Evolutionary conservation across 2,888 invertebrate species (phyloP).

Genomic region (Drosophila conformis): DNA sequence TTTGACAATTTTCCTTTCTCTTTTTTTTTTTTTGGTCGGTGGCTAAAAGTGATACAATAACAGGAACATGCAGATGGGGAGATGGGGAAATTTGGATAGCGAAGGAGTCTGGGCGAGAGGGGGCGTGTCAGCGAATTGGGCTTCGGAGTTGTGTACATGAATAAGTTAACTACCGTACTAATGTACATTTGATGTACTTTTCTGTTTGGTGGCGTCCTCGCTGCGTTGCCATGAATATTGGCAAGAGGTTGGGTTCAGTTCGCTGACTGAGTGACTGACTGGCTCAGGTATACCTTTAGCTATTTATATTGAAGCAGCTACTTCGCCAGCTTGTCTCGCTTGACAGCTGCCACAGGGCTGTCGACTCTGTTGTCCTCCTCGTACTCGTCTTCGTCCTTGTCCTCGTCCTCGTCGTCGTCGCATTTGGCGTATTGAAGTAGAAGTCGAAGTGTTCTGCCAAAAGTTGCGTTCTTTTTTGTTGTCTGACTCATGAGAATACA

Average conservation of each 20-base stretch:
- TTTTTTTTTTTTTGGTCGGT: constrained; percentile 27
- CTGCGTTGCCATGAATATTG: constrained; percentile 53
- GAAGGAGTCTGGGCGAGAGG: background rate
- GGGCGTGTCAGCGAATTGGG: constrained; percentile 27
- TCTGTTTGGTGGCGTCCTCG: constrained; percentile 38
- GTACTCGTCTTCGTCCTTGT: background rate
- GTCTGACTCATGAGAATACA: constrained; percentile 49
- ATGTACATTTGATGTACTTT: constrained; percentile 75
- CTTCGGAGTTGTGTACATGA: constrained; percentile 60
- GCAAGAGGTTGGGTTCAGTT: constrained; percentile 8
- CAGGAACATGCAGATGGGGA: constrained; percentile 27
- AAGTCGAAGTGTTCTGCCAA: constrained; percentile 60
- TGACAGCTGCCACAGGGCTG: constrained; percentile 67
- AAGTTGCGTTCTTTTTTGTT: constrained; percentile 56
- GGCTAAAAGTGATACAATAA: constrained; percentile 52
- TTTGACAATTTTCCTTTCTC: constrained; percentile 51
- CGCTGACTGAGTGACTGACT: constrained; percentile 8
- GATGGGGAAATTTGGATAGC: background rate
- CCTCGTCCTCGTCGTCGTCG: constrained; percentile 4
- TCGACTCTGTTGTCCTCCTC: constrained; percentile 28
- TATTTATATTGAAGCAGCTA: constrained; percentile 70
- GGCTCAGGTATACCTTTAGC: constrained; percentile 53
- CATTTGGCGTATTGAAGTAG: constrained; percentile 52
- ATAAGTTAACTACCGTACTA: constrained; percentile 75
- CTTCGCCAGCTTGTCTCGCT: constrained; percentile 65